Conservation (phyloP, 1,140 invertebrate genomes). For the Aphidius ervi region DNA sequence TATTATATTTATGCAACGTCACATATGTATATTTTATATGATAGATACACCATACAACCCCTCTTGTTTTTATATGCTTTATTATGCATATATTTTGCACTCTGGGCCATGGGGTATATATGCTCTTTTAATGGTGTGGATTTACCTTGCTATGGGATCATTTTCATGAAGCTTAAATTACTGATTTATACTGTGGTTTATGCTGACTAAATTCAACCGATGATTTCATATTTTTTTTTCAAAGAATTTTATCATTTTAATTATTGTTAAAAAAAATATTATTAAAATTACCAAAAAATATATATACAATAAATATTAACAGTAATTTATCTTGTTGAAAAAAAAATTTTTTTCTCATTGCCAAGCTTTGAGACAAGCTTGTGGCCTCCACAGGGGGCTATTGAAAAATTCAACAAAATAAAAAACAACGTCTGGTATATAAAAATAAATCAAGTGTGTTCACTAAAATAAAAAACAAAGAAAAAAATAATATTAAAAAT, state of each 20-base stretch:
- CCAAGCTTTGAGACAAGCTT: too few species aligned
- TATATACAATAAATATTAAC: too few species aligned
- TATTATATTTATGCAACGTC: too few species aligned
- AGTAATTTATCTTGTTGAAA: too few species aligned
- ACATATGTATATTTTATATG: constrained; percentile 22
- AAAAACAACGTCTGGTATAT: too few species aligned
- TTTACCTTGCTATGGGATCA: constrained; percentile 29
- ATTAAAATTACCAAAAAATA: too few species aligned
- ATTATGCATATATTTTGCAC: constrained; percentile 32
- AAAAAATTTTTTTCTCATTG: too few species aligned
- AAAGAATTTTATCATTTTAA: too few species aligned
- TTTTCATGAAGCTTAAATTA: constrained; percentile 37
- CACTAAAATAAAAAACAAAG: neutral
- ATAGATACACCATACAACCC: constrained; percentile 17
- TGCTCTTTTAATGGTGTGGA: constrained; percentile 20
- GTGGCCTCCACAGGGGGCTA: too few species aligned
- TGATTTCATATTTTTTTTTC: neutral
- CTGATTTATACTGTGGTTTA: constrained; percentile 37
- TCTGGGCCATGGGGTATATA: constrained; percentile 12
- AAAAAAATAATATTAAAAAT: neutral
- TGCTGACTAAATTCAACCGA: constrained; percentile 33
- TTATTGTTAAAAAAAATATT: too few species aligned
- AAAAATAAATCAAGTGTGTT: too few species aligned
- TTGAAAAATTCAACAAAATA: too few species aligned
- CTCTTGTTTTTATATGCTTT: neutral